Percentiles rank a stretch among this genome's conserved stretches.
These are phyloP conservation scores for Apodemus agrarius DNA, from an alignment of 2,797 vertebrate species.

Conservation along the genomic window DNA sequence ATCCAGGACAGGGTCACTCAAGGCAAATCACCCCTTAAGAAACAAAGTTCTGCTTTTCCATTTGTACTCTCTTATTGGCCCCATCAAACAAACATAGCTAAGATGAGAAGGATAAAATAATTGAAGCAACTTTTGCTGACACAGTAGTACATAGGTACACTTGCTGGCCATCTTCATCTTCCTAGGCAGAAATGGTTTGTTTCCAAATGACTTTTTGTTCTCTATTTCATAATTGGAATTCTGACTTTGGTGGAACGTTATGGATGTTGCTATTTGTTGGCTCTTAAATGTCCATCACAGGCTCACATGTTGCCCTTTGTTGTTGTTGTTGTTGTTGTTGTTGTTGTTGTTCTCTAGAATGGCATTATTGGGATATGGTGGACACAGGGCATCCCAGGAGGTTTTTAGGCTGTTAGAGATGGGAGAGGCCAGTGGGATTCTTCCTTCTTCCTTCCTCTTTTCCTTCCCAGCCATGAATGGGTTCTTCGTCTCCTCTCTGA, in stretches of 20 bases:
- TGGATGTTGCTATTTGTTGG: not conserved
- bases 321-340: too few species aligned
- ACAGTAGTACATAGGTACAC: not conserved
- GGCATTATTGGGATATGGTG: not conserved
- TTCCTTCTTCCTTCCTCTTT: not conserved
- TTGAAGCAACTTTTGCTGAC: not conserved
- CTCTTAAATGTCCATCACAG: not conserved
- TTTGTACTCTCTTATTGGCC: constrained; percentile 14
- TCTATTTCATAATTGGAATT: not conserved
- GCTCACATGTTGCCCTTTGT: too few species aligned
- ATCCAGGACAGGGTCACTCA: not conserved
- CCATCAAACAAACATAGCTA: constrained; percentile 9
- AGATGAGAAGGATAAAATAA: constrained; percentile 25
- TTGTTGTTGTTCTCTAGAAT: not conserved
- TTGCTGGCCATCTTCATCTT: not conserved
- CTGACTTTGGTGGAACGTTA: not conserved
- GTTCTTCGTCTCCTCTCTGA: not conserved
- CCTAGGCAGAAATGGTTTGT: not conserved
- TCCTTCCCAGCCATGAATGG: not conserved
- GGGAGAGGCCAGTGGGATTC: not conserved
- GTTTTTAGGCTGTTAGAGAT: not conserved
- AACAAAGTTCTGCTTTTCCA: not conserved
- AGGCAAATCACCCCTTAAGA: constrained; percentile 17
- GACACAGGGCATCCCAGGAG: not conserved
- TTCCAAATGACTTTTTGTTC: constrained; percentile 33